Evolutionary conservation across 2,797 vertebrate genomes (phyloP), one percentile per base, ranked within the genome.

Genomic region (Neomorphus geoffroyi): DNA sequence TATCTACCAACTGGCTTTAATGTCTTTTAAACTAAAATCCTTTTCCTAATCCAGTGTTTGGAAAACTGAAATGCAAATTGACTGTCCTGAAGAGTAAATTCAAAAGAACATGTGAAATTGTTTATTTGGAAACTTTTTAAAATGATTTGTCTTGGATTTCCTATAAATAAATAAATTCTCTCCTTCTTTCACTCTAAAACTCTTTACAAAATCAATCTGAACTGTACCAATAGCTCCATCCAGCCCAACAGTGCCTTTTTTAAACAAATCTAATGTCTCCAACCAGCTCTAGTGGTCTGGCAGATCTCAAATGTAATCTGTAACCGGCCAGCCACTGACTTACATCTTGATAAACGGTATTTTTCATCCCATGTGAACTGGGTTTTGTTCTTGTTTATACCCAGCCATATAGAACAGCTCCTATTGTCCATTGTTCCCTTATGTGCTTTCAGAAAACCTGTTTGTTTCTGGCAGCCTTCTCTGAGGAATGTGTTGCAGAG

Each of bases 361-460:
- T 94, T 94, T 88, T 77, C 56, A 30, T 88, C 95, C 86, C 74
- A 93, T 88, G 86, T 89, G 91, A 95, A 78, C 57, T 80, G 53
- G 9, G 19, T 74, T 93, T 95, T 93, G 83, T 93, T 93, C 69
- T 95, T 96, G 88, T 94, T 96, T 91, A 94, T 92, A 60, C 22
- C 32, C 53, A 80, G 61, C 2, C 3, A 22, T 86, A 84, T 78
- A 73, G 80, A 86, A 62, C 67, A 90, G 56, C 48, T 91, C 45
- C 89, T 93, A 93, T 95, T 97, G 83, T 96, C 62, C 64, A 90
- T 96, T 96, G 93, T 93, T 97, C 78, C 57, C 62, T 53, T 74
- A 84, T 24, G 78, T 79, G 83, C 80, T 94, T 94, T 93, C 81
- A 91, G 75, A 92, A 94, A 94, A 80, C 24, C 61, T 60, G 18